Evolutionary conservation across 1,140 invertebrate species (phyloP), one percentile per base, ranked within the genome.

Genomic region (Temnothorax curvispinosus): DNA sequence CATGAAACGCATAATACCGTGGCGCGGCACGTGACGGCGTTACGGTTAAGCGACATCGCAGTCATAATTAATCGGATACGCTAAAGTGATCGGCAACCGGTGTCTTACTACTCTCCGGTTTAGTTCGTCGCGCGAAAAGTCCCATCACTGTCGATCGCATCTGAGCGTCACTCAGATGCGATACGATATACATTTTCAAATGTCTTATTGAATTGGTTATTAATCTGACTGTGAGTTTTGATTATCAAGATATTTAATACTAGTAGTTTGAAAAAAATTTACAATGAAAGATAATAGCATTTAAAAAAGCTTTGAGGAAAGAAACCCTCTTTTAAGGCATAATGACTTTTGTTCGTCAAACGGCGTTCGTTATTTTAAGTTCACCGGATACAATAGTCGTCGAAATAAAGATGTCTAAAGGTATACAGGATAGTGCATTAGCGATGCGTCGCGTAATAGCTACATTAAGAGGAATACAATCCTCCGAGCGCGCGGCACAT

Each of bases 11-110:
- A 71, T 64, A 89, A 89, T 44, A 54, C 52, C 50, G 78, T 13
- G 38, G 50, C 50, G 15, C 15, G 78, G 47, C 88, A 41, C 77
- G 18, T 27, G 74, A 56, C 71, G n/a, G 38, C 72, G 84, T 87
- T 89, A 87, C 88, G 86, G 88, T 90, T 90, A 89, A 90, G 32
- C 62, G 56, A 71, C 62, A 76, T 89, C 52, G 62, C 65, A 84
- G 44, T 90, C 88, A 77, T 90, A 89, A 90, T 90, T 87, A 90
- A 90, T 89, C 87, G 84, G 76, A 64, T 64, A 54, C 56, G 71
- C 44, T 41, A 54, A 80, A 74, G 27, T 27, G 65, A 71, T n/a
- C 35, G 35, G 35, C 32, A 81, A 78, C 27, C 27, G 56, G 21
- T 65, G 44, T 32, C 32, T 47, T 78, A 47, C 11, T 9, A 50